phyloP scores from a whole-genome alignment of 2,888 invertebrate genomes.

The Aspidiotus destructor region DNA sequence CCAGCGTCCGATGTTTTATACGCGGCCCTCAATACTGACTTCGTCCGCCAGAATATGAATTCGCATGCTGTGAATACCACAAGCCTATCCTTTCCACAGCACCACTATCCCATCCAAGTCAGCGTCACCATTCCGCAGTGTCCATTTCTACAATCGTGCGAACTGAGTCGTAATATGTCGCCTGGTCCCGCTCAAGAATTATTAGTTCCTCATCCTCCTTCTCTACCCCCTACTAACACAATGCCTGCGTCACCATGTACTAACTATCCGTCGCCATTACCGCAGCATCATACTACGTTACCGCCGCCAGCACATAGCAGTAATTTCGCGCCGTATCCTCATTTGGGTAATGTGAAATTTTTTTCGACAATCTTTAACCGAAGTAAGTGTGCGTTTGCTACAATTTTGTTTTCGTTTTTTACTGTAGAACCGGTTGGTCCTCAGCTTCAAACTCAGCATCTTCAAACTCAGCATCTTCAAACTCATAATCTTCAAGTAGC shows the following conservation, averaged over 20 bases:
- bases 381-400: too few relatives aligned
- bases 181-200: conserved; percentile 30
- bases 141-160: conserved; percentile 24
- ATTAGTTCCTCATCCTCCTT: conserved; percentile 21
- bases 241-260: conserved; percentile 14
- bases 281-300: conserved; percentile 25
- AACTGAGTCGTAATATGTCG: conserved; percentile 27
- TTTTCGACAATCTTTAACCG: too few relatives aligned
- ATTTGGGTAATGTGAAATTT: not conserved
- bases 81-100: conserved; percentile 17
- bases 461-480: not conserved
- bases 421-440: not conserved
- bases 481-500: not conserved
- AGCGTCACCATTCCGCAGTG: conserved; percentile 29
- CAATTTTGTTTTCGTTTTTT: not conserved
- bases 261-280: conserved; percentile 3
- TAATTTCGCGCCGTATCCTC: conserved; percentile 27
- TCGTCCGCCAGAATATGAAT: conserved; percentile 17
- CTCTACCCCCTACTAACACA: conserved; percentile 14
- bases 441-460: not conserved
- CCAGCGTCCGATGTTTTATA: conserved; percentile 11
- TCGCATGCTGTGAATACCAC: conserved; percentile 3
- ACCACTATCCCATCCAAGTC: conserved; percentile 25
- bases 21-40: conserved; percentile 21
- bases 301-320: conserved; percentile 30